phyloP scores from a whole-genome alignment of 2,113 vertebrate species.

The Petroica traversi region DNA sequence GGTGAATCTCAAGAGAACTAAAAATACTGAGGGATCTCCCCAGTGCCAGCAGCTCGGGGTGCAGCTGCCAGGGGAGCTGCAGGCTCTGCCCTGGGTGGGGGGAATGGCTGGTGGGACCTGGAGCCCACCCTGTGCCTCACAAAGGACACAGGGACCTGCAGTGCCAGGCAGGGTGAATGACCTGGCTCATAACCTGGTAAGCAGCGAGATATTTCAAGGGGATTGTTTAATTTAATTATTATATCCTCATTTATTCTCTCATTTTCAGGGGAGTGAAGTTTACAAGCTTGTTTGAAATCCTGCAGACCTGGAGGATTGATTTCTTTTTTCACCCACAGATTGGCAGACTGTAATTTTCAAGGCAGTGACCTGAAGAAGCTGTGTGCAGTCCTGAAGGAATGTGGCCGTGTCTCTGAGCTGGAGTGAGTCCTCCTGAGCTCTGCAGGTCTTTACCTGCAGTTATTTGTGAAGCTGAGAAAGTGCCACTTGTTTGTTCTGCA shows the following conservation, averaged over 20 bases:
- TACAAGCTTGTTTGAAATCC: not conserved
- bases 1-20: not conserved
- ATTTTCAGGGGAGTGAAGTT: not conserved
- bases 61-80: not conserved
- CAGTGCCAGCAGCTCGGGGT: not conserved
- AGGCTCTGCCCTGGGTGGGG: not conserved
- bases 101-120: not conserved
- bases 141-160: not conserved
- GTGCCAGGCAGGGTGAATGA: not conserved
- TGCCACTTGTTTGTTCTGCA: not conserved
- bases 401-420: slow-evolving; percentile 55
- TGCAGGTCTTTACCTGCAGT: not conserved
- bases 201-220: not conserved
- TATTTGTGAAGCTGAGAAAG: not conserved
- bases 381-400: slow-evolving; percentile 59
- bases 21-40: too few relatives aligned
- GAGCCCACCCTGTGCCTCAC: not conserved
- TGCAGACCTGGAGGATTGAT: not conserved
- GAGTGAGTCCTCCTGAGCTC: slow-evolving; percentile 72
- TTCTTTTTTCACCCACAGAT: slow-evolving; percentile 46
- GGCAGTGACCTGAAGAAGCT: slow-evolving; percentile 64
- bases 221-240: not conserved
- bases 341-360: slow-evolving; percentile 70
- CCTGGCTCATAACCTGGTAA: too few relatives aligned
- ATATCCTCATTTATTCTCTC: not conserved